Percentiles rank a stretch among this genome's conserved stretches.
Evolutionary conservation across 2,888 invertebrate species (phyloP).

Genomic region (Mythimna albipuncta): DNA sequence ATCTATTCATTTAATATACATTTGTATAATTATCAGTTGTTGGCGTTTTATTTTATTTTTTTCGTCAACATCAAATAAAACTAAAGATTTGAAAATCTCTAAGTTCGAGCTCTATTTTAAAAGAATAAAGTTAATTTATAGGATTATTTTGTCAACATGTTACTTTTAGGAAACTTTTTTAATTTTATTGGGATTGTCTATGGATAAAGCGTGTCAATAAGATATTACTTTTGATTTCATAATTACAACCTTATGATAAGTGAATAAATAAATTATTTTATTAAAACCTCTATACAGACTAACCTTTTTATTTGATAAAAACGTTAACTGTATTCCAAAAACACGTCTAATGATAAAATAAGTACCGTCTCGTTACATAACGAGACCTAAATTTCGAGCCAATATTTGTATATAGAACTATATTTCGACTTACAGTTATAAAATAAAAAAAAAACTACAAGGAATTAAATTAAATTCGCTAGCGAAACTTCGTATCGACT

Average conservation of each 20-base stretch:
- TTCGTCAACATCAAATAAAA: too few species aligned
- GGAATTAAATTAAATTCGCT: neutral
- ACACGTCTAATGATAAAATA: neutral
- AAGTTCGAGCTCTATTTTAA: too few species aligned
- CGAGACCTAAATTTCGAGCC: neutral
- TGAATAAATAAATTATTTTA: neutral
- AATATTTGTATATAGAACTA: neutral
- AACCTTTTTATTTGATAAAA: constrained; percentile 32
- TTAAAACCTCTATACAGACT: constrained; percentile 4
- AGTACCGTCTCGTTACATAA: neutral
- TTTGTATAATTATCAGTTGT: too few species aligned
- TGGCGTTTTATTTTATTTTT: too few species aligned
- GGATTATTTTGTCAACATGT: too few species aligned
- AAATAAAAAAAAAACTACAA: neutral
- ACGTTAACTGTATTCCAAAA: constrained; percentile 14
- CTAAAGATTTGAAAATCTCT: too few species aligned
- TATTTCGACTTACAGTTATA: neutral
- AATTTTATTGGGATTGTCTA: too few species aligned
- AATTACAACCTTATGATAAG: neutral
- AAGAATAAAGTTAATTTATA: too few species aligned
- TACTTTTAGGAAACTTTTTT: too few species aligned
- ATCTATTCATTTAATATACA: too few species aligned
- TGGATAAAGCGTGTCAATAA: neutral
- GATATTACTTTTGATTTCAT: neutral
- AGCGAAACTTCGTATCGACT: too few species aligned